A percentile compares a stretch with the other conserved stretches of the same genome.
These are phyloP conservation scores for Naja naja DNA, from an alignment of 2,113 vertebrate genomes.

Conservation along the genomic window DNA sequence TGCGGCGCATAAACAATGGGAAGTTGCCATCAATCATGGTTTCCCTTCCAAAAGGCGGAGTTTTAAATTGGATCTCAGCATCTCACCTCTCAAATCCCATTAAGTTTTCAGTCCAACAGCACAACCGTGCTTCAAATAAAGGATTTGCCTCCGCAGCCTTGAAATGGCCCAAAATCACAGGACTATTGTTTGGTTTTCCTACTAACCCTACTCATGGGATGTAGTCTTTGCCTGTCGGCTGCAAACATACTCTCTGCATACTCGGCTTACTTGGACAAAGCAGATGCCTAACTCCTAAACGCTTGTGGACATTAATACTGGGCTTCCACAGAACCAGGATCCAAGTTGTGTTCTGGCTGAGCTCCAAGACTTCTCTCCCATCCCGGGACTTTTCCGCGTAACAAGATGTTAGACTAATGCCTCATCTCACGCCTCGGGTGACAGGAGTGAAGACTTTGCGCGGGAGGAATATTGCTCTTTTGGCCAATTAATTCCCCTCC, in stretches of 20 bases:
- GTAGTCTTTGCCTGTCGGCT: background rate
- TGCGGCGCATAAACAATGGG: background rate
- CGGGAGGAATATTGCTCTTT: background rate
- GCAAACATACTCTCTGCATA: background rate
- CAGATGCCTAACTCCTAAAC: background rate
- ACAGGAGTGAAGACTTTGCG: background rate
- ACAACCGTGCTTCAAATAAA: background rate
- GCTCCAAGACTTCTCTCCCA: too few relatives aligned
- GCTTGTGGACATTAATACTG: background rate
- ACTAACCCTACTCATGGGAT: background rate
- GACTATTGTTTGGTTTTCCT: background rate
- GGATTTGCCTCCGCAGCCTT: background rate
- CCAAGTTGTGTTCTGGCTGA: background rate
- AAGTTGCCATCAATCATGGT: slow-evolving; percentile 7
- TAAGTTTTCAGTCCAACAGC: background rate
- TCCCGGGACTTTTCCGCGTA: background rate
- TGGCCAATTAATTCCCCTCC: background rate
- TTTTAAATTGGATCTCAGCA: slow-evolving; percentile 5
- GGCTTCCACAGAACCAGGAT: background rate
- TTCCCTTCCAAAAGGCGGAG: slow-evolving; percentile 34
- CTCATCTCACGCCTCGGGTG: background rate
- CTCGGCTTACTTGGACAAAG: background rate
- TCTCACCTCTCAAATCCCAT: background rate
- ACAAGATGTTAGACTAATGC: background rate
- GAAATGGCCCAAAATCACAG: background rate